Conservation (phyloP, 2,113 vertebrate species). For the Peromyscus maniculatus region DNA sequence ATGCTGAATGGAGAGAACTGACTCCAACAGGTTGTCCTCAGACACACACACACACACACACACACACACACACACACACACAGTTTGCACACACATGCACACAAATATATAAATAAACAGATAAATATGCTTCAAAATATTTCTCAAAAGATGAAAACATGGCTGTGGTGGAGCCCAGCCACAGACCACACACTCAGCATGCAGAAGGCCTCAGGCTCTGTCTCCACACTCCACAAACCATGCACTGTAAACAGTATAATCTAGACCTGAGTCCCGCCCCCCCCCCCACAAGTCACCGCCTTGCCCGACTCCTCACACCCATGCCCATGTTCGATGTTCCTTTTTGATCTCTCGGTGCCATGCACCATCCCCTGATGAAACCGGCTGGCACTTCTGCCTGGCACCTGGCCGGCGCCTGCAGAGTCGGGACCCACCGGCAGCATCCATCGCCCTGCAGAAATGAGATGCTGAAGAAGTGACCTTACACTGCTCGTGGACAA, state of each 20-base stretch:
- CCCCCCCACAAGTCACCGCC: not conserved
- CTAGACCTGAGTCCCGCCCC: not conserved
- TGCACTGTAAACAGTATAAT: not conserved
- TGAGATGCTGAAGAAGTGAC: not conserved
- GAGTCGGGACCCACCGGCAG: not conserved
- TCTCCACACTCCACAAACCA: not conserved
- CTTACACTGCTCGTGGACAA: not conserved
- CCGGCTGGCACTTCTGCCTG: not conserved
- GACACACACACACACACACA: not conserved
- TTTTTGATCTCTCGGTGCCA: not conserved
- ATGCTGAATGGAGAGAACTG: not conserved
- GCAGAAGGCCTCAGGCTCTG: not conserved
- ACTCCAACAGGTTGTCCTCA: not conserved
- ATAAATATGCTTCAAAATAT: not conserved
- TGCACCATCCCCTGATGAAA: not conserved
- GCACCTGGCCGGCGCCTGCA: no score
- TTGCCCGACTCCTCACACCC: no score
- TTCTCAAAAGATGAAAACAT: not conserved
- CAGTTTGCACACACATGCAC: not conserved
- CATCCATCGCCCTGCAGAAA: not conserved
- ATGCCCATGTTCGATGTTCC: not conserved
- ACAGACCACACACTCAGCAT: not conserved
- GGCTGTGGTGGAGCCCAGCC: not conserved
- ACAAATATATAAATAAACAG: not conserved
- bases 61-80: not conserved